Evolutionary conservation across 2,888 invertebrate species (phyloP), one percentile per base, ranked within the genome.

Genomic region (Calliopum simillimum): DNA sequence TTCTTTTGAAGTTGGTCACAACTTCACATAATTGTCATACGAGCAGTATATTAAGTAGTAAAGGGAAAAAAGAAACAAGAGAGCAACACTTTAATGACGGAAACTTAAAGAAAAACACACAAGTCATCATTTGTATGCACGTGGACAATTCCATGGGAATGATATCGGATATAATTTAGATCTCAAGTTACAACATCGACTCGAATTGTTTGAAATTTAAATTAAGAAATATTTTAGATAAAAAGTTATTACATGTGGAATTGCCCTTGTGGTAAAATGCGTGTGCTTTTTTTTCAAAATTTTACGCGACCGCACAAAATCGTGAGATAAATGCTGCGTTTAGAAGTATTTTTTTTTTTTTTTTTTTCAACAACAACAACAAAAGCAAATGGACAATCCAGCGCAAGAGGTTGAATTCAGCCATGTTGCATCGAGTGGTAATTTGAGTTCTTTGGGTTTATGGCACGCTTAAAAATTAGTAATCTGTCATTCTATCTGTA

Each of bases 381-480:
- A n/a, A n/a, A n/a, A n/a, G n/a, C n/a, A 19, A 14, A n/a, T 13
- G 14, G 5, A 16, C 11, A 13, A 33, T 25, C 13, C 41, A 64
- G 33, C n/a, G 53, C n/a, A 16, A 25, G 14, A 21, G 44, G 14
- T 46, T 12, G 2, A 5, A 14, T 63, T 25, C 12, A 21, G 49
- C 21, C 41, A 8, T n/a, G n/a, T 13, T 6, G 25, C 33, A 5
- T 58, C 33, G 11, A 41, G 14, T 51, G 43, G 55, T 23, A 14
- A 25, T 41, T 23, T 13, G 56, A 64, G 58, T 71, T 51, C 49
- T 46, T 56, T 53, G 51, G 53, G 53, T 71, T 68, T 71, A 68
- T 71, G 68, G 65, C 68, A 64, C 71, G 68, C 68, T 68, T 64
- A 63, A 21, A 58, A 53, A 53, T 65, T 55, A 43, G 65, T 65